Percentiles rank a stretch among this genome's conserved stretches.
Conservation (phyloP, 2,113 vertebrate species). For the Erinaceus europaeus region DNA sequence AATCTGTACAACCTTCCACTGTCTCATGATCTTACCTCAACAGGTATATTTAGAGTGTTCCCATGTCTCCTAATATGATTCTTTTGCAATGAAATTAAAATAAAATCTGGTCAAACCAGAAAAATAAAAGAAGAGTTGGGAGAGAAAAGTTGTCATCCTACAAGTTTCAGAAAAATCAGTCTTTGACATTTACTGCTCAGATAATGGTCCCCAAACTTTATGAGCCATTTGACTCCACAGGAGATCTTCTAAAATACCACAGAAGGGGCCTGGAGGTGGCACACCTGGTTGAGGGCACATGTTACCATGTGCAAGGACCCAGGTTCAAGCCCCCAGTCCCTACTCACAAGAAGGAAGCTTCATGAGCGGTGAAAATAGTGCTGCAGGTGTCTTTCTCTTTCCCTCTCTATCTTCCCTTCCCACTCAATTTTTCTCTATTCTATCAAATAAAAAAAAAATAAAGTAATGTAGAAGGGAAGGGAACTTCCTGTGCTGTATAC, state of each 20-base stretch:
- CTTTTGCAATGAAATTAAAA: conserved; percentile 15
- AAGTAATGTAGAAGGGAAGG: too few species aligned
- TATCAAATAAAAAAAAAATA: too few species aligned
- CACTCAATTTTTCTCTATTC: too few species aligned
- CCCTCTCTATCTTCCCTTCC: too few species aligned
- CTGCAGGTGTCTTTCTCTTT: too few species aligned
- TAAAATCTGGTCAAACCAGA: background rate
- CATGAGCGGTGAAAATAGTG: too few species aligned
- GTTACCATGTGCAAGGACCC: too few species aligned
- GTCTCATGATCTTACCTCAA: background rate
- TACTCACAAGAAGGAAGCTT: too few species aligned
- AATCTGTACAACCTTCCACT: background rate
- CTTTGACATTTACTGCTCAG: background rate
- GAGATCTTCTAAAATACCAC: background rate
- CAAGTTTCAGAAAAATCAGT: background rate
- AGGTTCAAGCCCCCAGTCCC: too few species aligned
- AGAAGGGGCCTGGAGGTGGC: too few species aligned
- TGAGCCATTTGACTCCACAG: background rate
- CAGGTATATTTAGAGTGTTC: background rate
- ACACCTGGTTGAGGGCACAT: too few species aligned
- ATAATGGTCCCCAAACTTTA: background rate
- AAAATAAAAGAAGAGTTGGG: background rate
- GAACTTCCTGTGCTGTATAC: too few species aligned
- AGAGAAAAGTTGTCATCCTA: background rate
- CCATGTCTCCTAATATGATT: background rate